phyloP scores from a whole-genome alignment of 2,113 vertebrate species.

The Lipotes vexillifer region DNA sequence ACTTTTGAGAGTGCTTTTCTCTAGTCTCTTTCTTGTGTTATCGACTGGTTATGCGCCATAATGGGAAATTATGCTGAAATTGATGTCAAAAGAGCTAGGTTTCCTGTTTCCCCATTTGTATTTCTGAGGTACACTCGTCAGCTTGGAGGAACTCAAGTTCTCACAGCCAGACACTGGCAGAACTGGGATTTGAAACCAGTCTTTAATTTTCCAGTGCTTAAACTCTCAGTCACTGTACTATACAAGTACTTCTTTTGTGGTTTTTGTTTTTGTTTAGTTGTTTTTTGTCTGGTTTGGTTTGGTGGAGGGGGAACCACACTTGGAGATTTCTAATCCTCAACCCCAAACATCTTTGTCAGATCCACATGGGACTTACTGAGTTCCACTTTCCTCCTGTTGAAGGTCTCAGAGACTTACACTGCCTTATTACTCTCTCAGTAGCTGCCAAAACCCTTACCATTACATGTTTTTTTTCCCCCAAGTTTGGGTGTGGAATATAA shows the following conservation, averaged over 20 bases:
- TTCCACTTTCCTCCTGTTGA: neutral
- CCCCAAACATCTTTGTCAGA: neutral
- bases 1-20: neutral
- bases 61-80: neutral
- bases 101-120: neutral
- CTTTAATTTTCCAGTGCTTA: neutral
- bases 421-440: neutral
- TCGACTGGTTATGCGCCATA: neutral
- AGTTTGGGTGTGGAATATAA: neutral
- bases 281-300: neutral
- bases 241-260: neutral
- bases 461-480: neutral
- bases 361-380: neutral
- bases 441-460: neutral
- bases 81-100: neutral
- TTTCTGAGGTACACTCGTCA: neutral
- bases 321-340: neutral
- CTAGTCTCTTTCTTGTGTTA: neutral
- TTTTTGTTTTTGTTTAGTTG: neutral
- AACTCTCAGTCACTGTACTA: neutral
- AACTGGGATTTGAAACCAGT: neutral
- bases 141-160: neutral
- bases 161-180: neutral
- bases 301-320: neutral
- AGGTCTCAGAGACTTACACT: neutral